These are phyloP conservation scores for Bathynomus jamesi DNA, from an alignment of 1,140 invertebrate species.

Conservation along the genomic window DNA sequence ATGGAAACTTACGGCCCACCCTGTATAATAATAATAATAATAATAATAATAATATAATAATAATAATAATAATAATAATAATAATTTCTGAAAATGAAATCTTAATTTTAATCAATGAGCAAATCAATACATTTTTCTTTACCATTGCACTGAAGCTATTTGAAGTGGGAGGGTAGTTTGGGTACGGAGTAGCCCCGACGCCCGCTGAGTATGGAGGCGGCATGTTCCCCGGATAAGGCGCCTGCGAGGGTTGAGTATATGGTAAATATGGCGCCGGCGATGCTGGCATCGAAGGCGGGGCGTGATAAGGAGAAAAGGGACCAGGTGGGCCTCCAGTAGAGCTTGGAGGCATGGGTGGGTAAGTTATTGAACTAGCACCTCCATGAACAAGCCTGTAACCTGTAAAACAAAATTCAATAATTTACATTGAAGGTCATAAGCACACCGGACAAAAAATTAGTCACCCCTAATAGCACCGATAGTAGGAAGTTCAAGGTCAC, in stretches of 20 bases:
- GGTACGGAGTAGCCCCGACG: conserved; percentile 42
- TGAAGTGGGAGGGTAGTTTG: neutral
- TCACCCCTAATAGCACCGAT: too few relatives aligned
- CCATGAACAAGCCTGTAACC: conserved; percentile 76
- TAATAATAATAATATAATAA: too few relatives aligned
- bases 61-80: too few relatives aligned
- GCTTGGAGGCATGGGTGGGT: conserved; percentile 1
- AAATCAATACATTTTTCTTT: too few relatives aligned
- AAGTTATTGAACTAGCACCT: conserved; percentile 6
- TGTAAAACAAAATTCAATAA: conserved; percentile 83
- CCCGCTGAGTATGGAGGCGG: conserved; percentile 40
- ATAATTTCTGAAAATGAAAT: too few relatives aligned
- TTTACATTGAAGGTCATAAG: conserved; percentile 90
- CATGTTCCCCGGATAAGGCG: conserved; percentile 39
- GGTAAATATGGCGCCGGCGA: conserved; percentile 16
- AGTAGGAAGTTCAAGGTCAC: too few relatives aligned
- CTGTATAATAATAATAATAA: too few relatives aligned
- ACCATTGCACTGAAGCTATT: neutral
- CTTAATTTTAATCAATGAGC: too few relatives aligned
- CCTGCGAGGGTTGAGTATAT: conserved; percentile 15
- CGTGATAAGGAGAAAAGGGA: neutral
- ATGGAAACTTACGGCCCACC: too few relatives aligned
- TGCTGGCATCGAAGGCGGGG: conserved; percentile 40
- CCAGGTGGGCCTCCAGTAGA: conserved; percentile 10
- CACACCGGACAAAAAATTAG: too few relatives aligned